Evolutionary conservation across 2,888 invertebrate genomes (phyloP), one percentile per base, ranked within the genome.

Genomic region (Villa cingulata): DNA sequence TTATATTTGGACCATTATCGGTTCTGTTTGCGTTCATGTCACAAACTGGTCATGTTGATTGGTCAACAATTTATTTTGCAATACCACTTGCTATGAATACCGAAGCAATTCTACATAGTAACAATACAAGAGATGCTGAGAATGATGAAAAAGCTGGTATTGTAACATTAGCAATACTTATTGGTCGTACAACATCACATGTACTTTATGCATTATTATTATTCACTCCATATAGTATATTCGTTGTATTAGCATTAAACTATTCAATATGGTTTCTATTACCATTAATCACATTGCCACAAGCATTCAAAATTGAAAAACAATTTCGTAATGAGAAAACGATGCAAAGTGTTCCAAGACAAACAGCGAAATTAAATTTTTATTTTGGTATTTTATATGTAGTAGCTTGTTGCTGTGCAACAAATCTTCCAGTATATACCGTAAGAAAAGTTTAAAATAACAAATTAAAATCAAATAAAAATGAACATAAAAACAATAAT

Each of bases 51-150:
- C 76, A 81, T 53, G 78, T 91, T n/a, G 87, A 90, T 61, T 85
- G 87, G 83, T 81, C 85, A 41, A 87, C 90, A 2, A 84, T 95
- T 57, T 85, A 90, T 59, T 95, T 94, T 71, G 92, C 94, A 20
- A 81, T 95, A 59, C 95, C 95, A 7, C 70, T 96, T 52, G 94
- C 95, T 12, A 70, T 96, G 19, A 94, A 92, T 61, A 92, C 92
- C 2, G 95, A 94, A 67, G 94, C 94, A 43, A 94, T 95, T 61
- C 72, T 96, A 48, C 95, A 95, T 64, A 87, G 90, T 61, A 96
- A 95, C 65, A 95, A 96, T 64, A 90, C 92, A 1, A 77, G 94
- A 55, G 94, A 95, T 70, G 77, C 87, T 56, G 89, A 90, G 61
- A 81, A 81, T 50, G 95, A 95, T 62, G 78, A 81, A 52, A 80